phyloP scores from a whole-genome alignment of 2,888 invertebrate species.

The Lampropteryx suffumata region DNA sequence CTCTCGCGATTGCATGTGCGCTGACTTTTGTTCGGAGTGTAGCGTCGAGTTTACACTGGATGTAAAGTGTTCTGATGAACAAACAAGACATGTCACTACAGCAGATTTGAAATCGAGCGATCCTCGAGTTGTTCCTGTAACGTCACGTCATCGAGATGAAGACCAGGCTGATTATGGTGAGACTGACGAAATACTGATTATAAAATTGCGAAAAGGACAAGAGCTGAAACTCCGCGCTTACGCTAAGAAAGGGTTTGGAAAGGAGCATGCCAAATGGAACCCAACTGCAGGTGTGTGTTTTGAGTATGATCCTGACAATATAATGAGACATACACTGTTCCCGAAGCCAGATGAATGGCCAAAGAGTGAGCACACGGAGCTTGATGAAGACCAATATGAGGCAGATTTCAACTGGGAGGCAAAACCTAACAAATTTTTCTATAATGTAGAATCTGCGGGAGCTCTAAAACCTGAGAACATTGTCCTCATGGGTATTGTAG shows the following conservation, averaged over 20 bases:
- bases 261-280: constrained; percentile 99
- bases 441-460: constrained; percentile 98
- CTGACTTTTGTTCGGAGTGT: constrained; percentile 98
- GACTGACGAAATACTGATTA: constrained; percentile 92
- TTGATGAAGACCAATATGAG: constrained; percentile 96
- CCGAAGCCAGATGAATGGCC: constrained; percentile 99
- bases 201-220: constrained; percentile 91
- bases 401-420: constrained; percentile 97
- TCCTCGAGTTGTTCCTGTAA: constrained; percentile 95
- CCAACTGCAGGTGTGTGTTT: constrained; percentile 99
- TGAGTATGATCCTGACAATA: constrained; percentile 99
- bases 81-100: constrained; percentile 97
- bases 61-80: constrained; percentile 96
- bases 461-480: constrained; percentile 98
- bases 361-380: constrained; percentile 97
- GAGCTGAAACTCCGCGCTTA: constrained; percentile 97
- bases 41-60: constrained; percentile 98
- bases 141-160: constrained; percentile 95
- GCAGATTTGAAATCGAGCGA: constrained; percentile 97
- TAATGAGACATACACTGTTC: constrained; percentile 96
- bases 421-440: constrained; percentile 98
- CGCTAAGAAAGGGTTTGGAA: constrained; percentile 98
- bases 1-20: constrained; percentile 97
- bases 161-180: constrained; percentile 97
- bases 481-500: constrained; percentile 96